Percentiles rank a stretch among this genome's conserved stretches.
These are phyloP conservation scores for Ariopsis seemanni DNA, from an alignment of 2,113 vertebrate species.

Conservation along the genomic window DNA sequence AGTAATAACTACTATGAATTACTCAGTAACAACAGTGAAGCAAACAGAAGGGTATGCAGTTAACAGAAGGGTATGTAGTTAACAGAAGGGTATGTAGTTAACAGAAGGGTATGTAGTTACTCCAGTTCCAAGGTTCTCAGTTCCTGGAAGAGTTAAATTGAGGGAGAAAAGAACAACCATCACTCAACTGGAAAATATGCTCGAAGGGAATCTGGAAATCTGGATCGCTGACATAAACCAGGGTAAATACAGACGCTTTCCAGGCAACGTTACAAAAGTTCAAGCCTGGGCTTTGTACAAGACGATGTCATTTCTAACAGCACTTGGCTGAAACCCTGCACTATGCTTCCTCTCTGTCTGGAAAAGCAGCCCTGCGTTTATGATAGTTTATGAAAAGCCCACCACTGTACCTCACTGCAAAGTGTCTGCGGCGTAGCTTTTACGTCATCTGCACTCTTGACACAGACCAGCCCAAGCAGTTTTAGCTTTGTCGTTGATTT, in stretches of 20 bases:
- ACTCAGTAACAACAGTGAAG: background rate
- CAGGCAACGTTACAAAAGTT: background rate
- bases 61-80: too few relatives aligned
- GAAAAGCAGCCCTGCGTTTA: conserved; percentile 8
- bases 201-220: conserved; percentile 12
- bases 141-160: background rate
- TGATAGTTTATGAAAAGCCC: conserved; percentile 22
- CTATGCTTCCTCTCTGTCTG: conserved; percentile 8
- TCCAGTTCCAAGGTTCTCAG: too few relatives aligned
- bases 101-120: too few relatives aligned
- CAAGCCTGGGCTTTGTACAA: conserved; percentile 5
- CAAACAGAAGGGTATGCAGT: background rate
- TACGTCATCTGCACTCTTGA: conserved; percentile 21
- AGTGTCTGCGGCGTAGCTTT: background rate
- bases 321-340: background rate
- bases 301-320: conserved; percentile 1
- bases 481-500: background rate
- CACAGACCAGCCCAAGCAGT: background rate
- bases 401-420: background rate
- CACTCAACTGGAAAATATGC: conserved; percentile 25
- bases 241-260: background rate
- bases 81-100: background rate
- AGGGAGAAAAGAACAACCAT: background rate
- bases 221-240: conserved; percentile 26
- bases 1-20: background rate